These are phyloP conservation scores for Carduelis carduelis DNA, from an alignment of 2,797 vertebrate species.

Conservation along the genomic window DNA sequence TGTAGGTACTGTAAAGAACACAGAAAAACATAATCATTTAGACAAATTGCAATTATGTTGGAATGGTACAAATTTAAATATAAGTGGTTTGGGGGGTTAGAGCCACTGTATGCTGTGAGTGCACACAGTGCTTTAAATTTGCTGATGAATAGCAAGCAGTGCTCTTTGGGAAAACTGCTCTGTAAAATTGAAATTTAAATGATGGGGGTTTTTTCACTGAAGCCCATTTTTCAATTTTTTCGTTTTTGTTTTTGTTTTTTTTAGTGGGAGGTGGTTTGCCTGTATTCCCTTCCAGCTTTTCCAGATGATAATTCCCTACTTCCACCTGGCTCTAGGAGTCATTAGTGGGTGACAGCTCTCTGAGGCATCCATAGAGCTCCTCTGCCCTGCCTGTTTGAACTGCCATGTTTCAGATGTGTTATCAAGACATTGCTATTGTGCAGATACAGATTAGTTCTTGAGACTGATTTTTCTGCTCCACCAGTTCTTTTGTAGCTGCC, in stretches of 20 bases:
- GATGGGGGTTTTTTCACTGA: neutral
- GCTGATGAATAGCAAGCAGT: neutral
- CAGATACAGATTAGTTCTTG: constrained; percentile 67
- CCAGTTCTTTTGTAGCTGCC: constrained; percentile 65
- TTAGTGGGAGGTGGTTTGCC: neutral
- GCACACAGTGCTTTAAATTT: neutral
- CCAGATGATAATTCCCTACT: constrained; percentile 25
- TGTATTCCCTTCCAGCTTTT: neutral
- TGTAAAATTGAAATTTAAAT: neutral
- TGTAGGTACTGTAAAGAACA: neutral
- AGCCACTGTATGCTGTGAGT: neutral
- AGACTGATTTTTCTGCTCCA: constrained; percentile 68
- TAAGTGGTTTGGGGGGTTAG: neutral
- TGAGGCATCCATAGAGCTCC: constrained; percentile 17
- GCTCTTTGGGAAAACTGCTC: neutral
- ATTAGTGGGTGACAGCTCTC: constrained; percentile 52
- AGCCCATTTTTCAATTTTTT: neutral
- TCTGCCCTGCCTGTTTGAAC: constrained; percentile 42
- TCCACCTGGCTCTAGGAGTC: constrained; percentile 42
- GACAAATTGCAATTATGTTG: neutral
- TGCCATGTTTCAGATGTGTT: constrained; percentile 46
- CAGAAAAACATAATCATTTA: neutral
- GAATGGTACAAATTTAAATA: neutral
- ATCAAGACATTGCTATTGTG: constrained; percentile 53
- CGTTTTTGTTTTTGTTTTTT: neutral